Base-by-base conservation (phyloP, 2,797 vertebrate species). In the Phaenicophaeus curvirostris region DNA sequence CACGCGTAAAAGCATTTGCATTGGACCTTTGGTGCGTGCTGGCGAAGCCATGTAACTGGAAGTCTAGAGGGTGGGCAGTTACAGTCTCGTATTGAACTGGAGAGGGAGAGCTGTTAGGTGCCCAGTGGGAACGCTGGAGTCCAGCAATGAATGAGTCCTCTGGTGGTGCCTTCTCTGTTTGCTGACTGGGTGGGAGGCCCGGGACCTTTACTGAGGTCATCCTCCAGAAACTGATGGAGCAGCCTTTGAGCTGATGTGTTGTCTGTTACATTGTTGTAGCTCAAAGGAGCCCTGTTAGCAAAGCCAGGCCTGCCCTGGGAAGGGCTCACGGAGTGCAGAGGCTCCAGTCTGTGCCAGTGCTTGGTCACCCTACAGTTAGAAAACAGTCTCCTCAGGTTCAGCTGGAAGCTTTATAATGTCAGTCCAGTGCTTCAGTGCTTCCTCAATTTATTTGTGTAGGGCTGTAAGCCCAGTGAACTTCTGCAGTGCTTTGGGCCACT, bases 141-240 rank as follows among this genome's bases (percentile, higher is more conserved):
- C 15, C 11, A 33, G 31, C 63, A 51, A 10, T 3, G 8, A 50
- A 23, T 37, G 21, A 61, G 12, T 33, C 3, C 1, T 53, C 35
- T 8, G 2, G 0, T 28, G 53, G 14, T 5, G 4, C 28, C 20
- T 65, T 71, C 54, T 75, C 17, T 28, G 7, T 72, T 78, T 65
- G 25, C 53, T 2, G 1, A 50, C 51, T 51, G 0, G 1, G 1
- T 39, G n/a, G 14, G n/a, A 12, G 17, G 23, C 25, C 41, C 68
- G 33, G 24, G 16, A 30, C 55, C 15, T 30, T 66, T 54, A 66
- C 37, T 57, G 35, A 8, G 19, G 15, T 75, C 13, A 35, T 50
- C 55, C 28, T 44, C 69, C 55, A 48, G 9, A 76, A 86, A 73
- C 8, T 14, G 28, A 23, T 44, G 37, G 42, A 82, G 35, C 16